Conservation (phyloP, 1,140 invertebrate genomes). For the Euura saliciscinereae region DNA sequence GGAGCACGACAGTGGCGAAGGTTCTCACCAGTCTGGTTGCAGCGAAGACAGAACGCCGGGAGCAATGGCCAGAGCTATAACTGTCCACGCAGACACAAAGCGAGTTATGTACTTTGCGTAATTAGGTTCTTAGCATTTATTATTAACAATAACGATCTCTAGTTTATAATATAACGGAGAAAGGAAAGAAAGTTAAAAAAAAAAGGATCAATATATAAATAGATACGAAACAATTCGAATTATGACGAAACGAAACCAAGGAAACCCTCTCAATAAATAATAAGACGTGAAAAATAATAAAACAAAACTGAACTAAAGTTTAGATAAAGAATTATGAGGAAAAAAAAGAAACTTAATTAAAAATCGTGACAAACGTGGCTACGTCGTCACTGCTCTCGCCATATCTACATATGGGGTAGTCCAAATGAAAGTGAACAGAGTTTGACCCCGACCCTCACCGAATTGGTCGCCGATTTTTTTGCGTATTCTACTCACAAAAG, state of each 20-base stretch:
- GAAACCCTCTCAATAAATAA: too few species aligned
- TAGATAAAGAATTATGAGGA: neutral
- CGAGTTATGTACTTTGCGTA: slow-evolving; percentile 99
- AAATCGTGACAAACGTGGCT: neutral
- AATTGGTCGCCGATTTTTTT: too few species aligned
- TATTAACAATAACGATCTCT: neutral
- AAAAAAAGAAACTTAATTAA: neutral
- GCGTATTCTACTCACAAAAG: too few species aligned
- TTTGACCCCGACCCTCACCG: too few species aligned
- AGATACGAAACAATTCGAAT: neutral
- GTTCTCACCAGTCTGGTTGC: slow-evolving; percentile 96
- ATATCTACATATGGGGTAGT: neutral
- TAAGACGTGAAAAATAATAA: too few species aligned
- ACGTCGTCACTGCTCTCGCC: neutral
- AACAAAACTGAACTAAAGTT: too few species aligned
- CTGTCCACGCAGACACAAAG: slow-evolving; percentile 98
- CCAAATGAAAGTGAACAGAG: too few species aligned
- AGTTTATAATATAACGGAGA: neutral
- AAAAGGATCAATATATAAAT: neutral
- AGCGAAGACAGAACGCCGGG: slow-evolving; percentile 96
- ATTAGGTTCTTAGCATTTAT: slow-evolving; percentile 25
- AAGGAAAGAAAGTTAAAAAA: neutral
- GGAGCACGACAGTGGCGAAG: slow-evolving; percentile 98
- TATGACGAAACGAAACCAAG: too few species aligned
- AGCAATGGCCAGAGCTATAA: slow-evolving; percentile 97